A percentile compares a stretch with the other conserved stretches of the same genome.
Conservation (phyloP, 2,888 invertebrate genomes). For the Thyatira batis region DNA sequence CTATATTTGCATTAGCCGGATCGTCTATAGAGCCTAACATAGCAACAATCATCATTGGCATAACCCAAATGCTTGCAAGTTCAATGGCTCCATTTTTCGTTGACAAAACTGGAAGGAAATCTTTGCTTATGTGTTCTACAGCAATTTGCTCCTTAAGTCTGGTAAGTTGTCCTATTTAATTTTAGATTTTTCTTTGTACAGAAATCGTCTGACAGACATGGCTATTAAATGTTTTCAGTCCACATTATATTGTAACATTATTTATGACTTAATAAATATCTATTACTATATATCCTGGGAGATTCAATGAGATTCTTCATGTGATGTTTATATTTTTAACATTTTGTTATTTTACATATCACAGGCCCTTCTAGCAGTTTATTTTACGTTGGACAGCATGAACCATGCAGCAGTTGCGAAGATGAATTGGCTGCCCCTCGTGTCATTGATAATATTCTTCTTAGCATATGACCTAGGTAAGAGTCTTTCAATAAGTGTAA, state of each 20-base stretch:
- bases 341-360: too few relatives aligned
- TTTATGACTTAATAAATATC: too few relatives aligned
- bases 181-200: neutral
- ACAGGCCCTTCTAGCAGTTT: conserved; percentile 6
- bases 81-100: conserved; percentile 45
- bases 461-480: conserved; percentile 9
- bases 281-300: too few relatives aligned
- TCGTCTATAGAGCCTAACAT: conserved; percentile 42
- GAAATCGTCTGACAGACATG: neutral
- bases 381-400: conserved; percentile 6
- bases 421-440: conserved; percentile 5
- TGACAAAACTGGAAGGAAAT: conserved; percentile 47
- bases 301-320: too few relatives aligned
- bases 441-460: conserved; percentile 6
- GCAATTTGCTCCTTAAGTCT: conserved; percentile 43
- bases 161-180: conserved; percentile 36
- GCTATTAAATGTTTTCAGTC: too few relatives aligned
- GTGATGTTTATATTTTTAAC: too few relatives aligned
- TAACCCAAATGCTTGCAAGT: conserved; percentile 43
- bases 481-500: too few relatives aligned
- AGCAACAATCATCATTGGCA: conserved; percentile 50
- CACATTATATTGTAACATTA: too few relatives aligned
- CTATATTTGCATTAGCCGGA: conserved; percentile 48
- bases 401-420: neutral
- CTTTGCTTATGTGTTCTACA: conserved; percentile 45